These are phyloP conservation scores for Pangasius mekongensis DNA, from an alignment of 2,797 vertebrate genomes.

Conservation along the genomic window DNA sequence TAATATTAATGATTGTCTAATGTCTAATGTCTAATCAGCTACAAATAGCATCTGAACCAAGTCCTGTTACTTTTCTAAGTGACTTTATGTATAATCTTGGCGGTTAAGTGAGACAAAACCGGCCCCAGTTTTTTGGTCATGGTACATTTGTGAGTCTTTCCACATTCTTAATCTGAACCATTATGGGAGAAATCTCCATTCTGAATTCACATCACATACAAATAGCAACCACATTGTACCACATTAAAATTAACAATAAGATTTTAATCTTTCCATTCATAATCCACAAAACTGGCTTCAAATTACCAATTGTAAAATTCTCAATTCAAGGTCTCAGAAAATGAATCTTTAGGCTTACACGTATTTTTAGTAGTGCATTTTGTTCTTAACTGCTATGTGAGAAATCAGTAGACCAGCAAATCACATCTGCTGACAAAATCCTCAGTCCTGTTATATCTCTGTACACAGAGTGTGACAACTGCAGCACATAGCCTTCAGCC, in stretches of 20 bases:
- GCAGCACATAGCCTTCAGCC: constrained; percentile 23
- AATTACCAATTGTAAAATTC: neutral
- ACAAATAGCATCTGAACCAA: too few species aligned
- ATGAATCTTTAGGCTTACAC: neutral
- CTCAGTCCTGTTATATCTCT: neutral
- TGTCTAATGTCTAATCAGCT: too few species aligned
- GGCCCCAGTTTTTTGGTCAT: neutral
- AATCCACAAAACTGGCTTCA: neutral
- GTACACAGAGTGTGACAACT: constrained; percentile 2
- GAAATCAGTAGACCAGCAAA: neutral
- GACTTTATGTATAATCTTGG: neutral
- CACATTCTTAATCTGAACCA: neutral
- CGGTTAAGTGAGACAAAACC: neutral
- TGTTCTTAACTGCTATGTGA: neutral
- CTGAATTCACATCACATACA: neutral
- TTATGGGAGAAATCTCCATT: neutral
- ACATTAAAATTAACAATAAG: too few species aligned
- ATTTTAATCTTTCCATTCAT: neutral
- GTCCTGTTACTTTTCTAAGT: neutral
- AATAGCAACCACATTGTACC: too few species aligned
- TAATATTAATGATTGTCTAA: neutral
- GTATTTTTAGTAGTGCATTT: neutral
- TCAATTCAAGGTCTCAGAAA: neutral
- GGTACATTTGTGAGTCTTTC: neutral
- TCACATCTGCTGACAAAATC: neutral